Base-by-base conservation (phyloP, 2,888 invertebrate genomes). In the Megaustenia siamemsis region DNA sequence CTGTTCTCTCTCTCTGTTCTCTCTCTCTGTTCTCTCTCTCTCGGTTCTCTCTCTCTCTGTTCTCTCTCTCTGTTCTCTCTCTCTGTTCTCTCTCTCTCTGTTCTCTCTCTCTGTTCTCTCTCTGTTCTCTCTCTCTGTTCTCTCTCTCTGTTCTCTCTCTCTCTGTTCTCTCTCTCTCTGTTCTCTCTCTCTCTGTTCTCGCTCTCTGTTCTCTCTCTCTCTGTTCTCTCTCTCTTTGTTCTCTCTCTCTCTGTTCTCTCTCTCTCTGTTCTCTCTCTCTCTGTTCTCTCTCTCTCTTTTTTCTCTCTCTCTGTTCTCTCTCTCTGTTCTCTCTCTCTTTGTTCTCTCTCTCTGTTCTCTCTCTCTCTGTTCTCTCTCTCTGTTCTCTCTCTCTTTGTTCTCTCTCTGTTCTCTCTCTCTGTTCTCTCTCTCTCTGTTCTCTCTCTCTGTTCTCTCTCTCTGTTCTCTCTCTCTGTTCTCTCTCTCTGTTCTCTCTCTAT, bases 1-100 rank as follows among this genome's bases (percentile, higher is more conserved):
- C 24, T 38, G 80, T 63, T 79, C 66, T 75, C 53, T 53, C 63
- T 73, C 35, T 81, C 81, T 40, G 15, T 1, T 35, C 10, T 12
- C 73, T 32, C 73, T n/a, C 28, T 73, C 38, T 40, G 28, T 35
- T 32, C 28, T 73, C 32, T 73, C 38, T 68, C 69, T 68, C 69
- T 56, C 56, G 15, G 18, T 56, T 76, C 76, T 76, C 76, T 76
- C 76, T 76, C 76, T 76, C 76, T 76, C 76, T 76, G n/a, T n/a
- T 53, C 77, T 56, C 77, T 35, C 56, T 78, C 60, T 63, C 38
- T 78, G 35, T 78, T 28, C 38, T 35, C 35, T 24, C 40, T 38
- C 49, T 32, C 38, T 38, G 28, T 32, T 15, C 32, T 56, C 56
- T 56, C n/a, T 49, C 49, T 49, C 18, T 18, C 18, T 49, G 12